Base-by-base conservation (phyloP, 2,888 invertebrate species). In the Drosophila subquinaria region DNA sequence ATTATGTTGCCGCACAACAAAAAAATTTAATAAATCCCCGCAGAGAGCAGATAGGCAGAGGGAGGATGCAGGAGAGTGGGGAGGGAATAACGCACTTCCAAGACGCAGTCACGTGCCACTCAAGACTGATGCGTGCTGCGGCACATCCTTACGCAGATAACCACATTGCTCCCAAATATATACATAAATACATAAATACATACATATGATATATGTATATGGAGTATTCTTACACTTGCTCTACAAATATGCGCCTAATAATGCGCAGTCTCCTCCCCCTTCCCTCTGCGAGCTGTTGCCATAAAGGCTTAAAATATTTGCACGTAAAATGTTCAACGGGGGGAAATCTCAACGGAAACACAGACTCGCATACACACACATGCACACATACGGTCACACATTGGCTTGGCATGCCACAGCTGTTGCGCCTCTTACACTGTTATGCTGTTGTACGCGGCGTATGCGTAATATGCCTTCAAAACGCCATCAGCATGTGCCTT, bases 401-500 rank as follows among this genome's bases (percentile, higher is more conserved):
- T 55, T 57, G 45, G 51, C 61, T 57, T 74, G 78, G 69, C 80
- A 66, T 71, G 76, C 40, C 82, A 71, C 84, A 84, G 89, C 88
- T 84, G 84, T 84, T 84, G 87, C 87, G 84, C 65, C 65, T 42
- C 50, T 40, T 27, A 38, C 15, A 15, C 42, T 30, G 36, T 33
- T 35, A 35, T 8, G 40, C 40, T 40, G 45, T 53, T 53, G 33
- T 66, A 81, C 78, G 87, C 67, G 65, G 71, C 87, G 89, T 86
- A 84, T 84, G 84, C 84, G 84, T 87, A 86, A 83, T 80, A 65
- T 88, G 81, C 83, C 78, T 86, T 75, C 78, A 88, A 83, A 88
- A 81, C 59, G 81, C 83, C 87, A 88, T 80, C 86, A 86, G 87
- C 84, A 84, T 84, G 89, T 89, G 84, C 79, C 89, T 89, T 89